Evolutionary conservation across 2,888 invertebrate genomes (phyloP).

Genomic region (Agrotis segetum): DNA sequence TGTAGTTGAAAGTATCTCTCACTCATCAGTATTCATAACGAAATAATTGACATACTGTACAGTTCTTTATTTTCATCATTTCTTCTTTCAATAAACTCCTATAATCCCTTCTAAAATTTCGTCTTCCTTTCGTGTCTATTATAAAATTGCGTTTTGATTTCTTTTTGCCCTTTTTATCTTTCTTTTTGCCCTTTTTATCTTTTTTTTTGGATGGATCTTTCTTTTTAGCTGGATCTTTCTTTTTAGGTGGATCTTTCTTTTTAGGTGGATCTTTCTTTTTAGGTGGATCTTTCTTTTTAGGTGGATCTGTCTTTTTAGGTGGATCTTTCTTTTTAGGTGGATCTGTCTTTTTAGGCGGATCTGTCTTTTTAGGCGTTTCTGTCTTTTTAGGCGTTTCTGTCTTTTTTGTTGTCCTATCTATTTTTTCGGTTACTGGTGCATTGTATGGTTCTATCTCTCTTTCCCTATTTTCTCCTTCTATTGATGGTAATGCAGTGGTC

Average conservation of each 20-base stretch:
- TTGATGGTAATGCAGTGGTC: neutral
- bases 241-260: neutral
- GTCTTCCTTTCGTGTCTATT: constrained; percentile 38
- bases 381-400: neutral
- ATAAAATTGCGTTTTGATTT: constrained; percentile 11
- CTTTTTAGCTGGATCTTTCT: neutral
- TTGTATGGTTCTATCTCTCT: too few relatives aligned
- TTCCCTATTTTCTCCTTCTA: too few relatives aligned
- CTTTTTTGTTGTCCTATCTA: neutral
- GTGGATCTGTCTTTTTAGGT: neutral
- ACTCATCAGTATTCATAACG: neutral
- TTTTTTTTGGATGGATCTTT: neutral
- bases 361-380: neutral
- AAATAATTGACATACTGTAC: neutral
- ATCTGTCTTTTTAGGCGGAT: neutral
- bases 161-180: neutral
- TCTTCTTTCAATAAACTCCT: constrained; percentile 35
- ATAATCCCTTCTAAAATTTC: constrained; percentile 26
- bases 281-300: neutral
- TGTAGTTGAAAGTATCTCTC: too few relatives aligned
- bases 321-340: neutral
- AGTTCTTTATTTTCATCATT: neutral
- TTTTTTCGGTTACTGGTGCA: neutral
- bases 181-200: neutral
- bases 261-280: neutral